Base-by-base conservation (phyloP, 1,140 invertebrate genomes). In the Drosophila pseudoananassae region DNA sequence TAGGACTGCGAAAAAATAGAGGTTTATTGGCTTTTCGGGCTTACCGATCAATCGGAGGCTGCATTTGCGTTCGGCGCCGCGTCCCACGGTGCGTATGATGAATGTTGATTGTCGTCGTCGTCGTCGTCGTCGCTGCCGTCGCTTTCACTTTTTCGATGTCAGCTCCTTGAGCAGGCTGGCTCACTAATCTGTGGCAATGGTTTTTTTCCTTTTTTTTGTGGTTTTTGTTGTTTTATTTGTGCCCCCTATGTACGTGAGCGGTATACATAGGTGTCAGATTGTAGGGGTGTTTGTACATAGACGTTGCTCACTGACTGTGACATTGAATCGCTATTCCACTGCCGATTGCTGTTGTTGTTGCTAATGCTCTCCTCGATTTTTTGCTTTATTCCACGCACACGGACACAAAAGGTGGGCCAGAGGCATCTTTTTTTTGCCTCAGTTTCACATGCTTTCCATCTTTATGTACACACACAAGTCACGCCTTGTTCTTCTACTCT, bases 1-100 rank as follows among this genome's bases (percentile, higher is more conserved):
- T 3, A 20, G 38, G 38, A 29, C 15, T 25, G 43, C 63, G 43
- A 69, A 70, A 70, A 17, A 50, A 60, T 56, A 27, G 23, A 20
- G 23, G 49, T 73, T 38, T 36, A 36, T 43, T 36, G 27, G 45
- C 56, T 43, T 25, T 46, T 55, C 20, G 23, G 68, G 46, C 83
- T 81, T 66, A 88, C 83, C 83, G 78, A 52, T 87, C 47, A 59
- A 53, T 76, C 57, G 61, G 57, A 58, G 65, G 65, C 75, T 88
- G 78, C 82, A 87, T 87, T 87, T 78, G 82, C 65, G 58, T 71
- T 64, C 50, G 50, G 71, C 71, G 60, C 72, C 78, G 74, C 68
- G 58, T 88, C 51, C 74, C 74, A 87, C 82, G 71, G 74, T 82
- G 83, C 83, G 83, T 88, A 87, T 88, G 82, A 78, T 87, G 82